Evolutionary conservation across 2,113 vertebrate species (phyloP).

Genomic region (Vulpes lagopus): DNA sequence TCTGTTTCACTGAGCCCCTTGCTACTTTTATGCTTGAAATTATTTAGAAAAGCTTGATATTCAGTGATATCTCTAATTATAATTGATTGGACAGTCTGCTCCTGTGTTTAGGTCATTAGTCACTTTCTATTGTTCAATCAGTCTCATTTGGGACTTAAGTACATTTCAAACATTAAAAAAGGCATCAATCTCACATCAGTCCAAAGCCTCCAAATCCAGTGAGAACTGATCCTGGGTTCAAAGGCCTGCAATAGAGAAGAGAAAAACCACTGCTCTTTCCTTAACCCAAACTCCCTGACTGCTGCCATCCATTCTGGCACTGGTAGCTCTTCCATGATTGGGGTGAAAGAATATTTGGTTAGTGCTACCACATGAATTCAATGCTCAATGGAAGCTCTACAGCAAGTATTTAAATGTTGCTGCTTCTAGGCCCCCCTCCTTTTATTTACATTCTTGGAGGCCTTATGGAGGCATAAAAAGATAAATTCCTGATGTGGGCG

Average conservation of each 20-base stretch:
- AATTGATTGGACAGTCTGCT: background rate
- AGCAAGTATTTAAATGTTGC: background rate
- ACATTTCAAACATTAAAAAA: background rate
- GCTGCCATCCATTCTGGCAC: background rate
- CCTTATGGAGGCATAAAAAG: background rate
- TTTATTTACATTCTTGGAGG: background rate
- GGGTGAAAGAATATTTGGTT: background rate
- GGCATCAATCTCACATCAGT: background rate
- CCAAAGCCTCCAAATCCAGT: background rate
- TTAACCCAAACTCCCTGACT: background rate
- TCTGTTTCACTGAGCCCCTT: background rate
- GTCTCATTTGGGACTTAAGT: background rate
- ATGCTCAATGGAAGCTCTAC: background rate
- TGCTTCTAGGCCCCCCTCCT: background rate
- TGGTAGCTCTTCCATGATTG: background rate
- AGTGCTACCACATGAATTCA: background rate
- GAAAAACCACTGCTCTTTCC: accelerated
- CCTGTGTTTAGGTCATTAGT: background rate
- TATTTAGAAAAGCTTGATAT: background rate
- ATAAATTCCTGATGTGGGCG: background rate
- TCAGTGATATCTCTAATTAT: background rate
- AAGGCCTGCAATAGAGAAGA: background rate
- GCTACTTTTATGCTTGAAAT: background rate
- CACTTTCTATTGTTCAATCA: background rate
- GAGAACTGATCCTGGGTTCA: background rate